A percentile compares a stretch with the other conserved stretches of the same genome.
phyloP scores from a whole-genome alignment of 2,888 invertebrate genomes.

The Nezara viridula region DNA sequence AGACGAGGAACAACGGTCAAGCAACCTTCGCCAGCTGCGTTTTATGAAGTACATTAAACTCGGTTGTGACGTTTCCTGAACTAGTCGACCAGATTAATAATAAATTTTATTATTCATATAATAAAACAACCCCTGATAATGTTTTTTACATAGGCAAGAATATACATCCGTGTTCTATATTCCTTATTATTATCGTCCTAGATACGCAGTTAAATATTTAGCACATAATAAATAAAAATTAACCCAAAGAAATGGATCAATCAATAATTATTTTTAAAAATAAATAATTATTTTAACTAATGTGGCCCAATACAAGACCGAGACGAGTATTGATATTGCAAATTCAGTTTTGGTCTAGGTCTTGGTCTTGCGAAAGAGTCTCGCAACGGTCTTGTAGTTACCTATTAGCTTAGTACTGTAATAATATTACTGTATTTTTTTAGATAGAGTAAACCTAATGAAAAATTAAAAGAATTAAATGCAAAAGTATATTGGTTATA shows the following conservation, averaged over 20 bases:
- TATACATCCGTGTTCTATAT: background rate
- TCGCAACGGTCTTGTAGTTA: too few species aligned
- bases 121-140: constrained; percentile 36
- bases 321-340: too few species aligned
- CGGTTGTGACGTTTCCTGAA: background rate
- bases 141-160: background rate
- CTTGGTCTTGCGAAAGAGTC: too few species aligned
- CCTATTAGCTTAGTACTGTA: too few species aligned
- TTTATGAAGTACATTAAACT: constrained; percentile 55
- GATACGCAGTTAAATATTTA: background rate
- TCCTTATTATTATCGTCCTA: background rate
- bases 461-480: too few species aligned
- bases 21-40: constrained; percentile 43
- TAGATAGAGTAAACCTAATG: too few species aligned
- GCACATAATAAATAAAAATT: background rate
- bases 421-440: too few species aligned
- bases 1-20: constrained; percentile 43
- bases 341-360: too few species aligned
- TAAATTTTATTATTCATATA: constrained; percentile 56
- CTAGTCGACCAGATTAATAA: constrained; percentile 40
- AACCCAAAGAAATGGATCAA: background rate
- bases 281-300: too few species aligned
- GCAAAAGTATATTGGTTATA: too few species aligned
- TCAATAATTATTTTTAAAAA: too few species aligned
- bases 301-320: too few species aligned